phyloP scores from a whole-genome alignment of 2,888 invertebrate genomes.

The Apeira syringaria region DNA sequence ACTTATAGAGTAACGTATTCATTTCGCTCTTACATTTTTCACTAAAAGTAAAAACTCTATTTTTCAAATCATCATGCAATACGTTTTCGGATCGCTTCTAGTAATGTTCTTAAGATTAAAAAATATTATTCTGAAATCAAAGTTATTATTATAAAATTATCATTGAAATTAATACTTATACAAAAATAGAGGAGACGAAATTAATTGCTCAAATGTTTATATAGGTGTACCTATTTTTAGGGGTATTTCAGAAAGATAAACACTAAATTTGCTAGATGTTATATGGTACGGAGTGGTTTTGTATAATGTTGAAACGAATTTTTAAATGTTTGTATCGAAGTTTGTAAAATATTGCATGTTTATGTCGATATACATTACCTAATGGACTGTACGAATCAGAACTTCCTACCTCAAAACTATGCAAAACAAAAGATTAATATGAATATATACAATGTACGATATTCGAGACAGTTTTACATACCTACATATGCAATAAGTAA shows the following conservation, averaged over 20 bases:
- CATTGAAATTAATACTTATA: slow-evolving; percentile 80
- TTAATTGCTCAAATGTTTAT: slow-evolving; percentile 83
- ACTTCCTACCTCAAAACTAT: slow-evolving; percentile 81
- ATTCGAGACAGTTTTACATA: slow-evolving; percentile 62
- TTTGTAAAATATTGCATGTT: slow-evolving; percentile 29
- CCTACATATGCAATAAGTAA: slow-evolving; percentile 64
- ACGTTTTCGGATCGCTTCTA: slow-evolving; percentile 75
- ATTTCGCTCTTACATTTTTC: slow-evolving; percentile 68
- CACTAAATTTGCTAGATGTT: slow-evolving; percentile 79
- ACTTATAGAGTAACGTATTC: slow-evolving; percentile 49
- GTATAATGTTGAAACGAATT: slow-evolving; percentile 79
- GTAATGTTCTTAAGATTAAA: slow-evolving; percentile 56
- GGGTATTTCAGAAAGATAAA: slow-evolving; percentile 74
- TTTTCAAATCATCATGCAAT: slow-evolving; percentile 76
- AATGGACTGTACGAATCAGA: slow-evolving; percentile 44
- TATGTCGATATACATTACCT: slow-evolving; percentile 42
- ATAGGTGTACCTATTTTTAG: slow-evolving; percentile 77
- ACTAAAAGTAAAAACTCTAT: slow-evolving; percentile 69
- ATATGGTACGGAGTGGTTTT: slow-evolving; percentile 69
- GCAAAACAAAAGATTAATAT: slow-evolving; percentile 70
- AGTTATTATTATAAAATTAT: slow-evolving; percentile 66
- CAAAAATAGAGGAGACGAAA: slow-evolving; percentile 79
- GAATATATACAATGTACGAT: slow-evolving; percentile 64
- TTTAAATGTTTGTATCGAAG: slow-evolving; percentile 69
- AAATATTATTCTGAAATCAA: slow-evolving; percentile 65